Base-by-base conservation (phyloP, 1,140 invertebrate species). In the Halotydeus destructor region DNA sequence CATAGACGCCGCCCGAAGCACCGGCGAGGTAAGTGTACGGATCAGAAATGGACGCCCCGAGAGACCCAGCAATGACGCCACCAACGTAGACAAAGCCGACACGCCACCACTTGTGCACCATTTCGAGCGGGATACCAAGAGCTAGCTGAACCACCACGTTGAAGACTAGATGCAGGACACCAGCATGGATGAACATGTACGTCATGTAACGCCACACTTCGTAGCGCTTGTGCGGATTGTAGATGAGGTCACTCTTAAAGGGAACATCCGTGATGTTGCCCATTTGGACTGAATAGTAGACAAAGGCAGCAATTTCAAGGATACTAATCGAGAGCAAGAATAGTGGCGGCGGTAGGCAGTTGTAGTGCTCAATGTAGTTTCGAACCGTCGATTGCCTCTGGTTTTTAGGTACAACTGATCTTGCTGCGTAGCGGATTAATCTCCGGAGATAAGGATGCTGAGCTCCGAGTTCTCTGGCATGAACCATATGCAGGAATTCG, bases 111-210 rank as follows among this genome's bases (percentile, higher is more conserved):
- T 77, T 74, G 57, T 97, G 88, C 8, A 94, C 86, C 74, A 96
- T 78, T 60, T 97, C 89, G 38, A 97, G 57, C 0, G 85, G 83
- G 18, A 93, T 70, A 2, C 89, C 89, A 34, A 96, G 65, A 55
- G 91, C 66, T 36, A 96, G 65, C 63, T 96, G 89, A 33, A 94
- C 82, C 14, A 86, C 57, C 12, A 93, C 61, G 57, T 97, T 97
- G 41, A 85, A 80, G 38, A 83, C 61, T n/a, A 96, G 63, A 57
- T 96, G 88, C 39, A 78, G 67, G 24, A 70, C 69, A 77, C 85
- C 85, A 44, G 86, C 76, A 61, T 96, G 89, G 26, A 97, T 86
- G 56, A 96, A 76, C 82, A 94, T 93, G 57, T 97, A 97, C 1
- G 81, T 80, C 6, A 94, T 36, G 58, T 76, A 97, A 51, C 91